Base-by-base conservation (phyloP, 2,113 vertebrate genomes). In the Ibidorhyncha struthersii region DNA sequence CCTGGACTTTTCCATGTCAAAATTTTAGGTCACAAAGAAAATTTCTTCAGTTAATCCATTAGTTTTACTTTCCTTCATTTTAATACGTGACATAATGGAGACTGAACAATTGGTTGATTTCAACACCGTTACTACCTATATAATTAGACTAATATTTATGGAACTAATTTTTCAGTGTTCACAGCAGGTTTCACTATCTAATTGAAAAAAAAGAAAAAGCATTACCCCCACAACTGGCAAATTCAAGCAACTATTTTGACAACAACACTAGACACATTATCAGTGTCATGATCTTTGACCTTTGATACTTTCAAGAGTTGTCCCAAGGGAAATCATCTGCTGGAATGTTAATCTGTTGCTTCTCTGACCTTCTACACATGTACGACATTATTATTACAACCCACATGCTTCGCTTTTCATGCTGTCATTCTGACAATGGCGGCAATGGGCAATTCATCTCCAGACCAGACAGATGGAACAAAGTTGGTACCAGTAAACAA, bases 271-370 rank as follows among this genome's bases (percentile, higher is more conserved):
- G 94, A 97, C 89, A 77, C 94, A 96, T 98, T 98, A 98, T 96
- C 96, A 90, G 88, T 96, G 97, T 96, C 94, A 80, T 38, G 84
- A 97, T 96, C 98, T 98, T 97, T 97, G 95, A 76, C 97, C 95
- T 98, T 96, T 97, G 92, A 94, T 97, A 97, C 94, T 97, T 97
- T 97, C 87, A 96, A 94, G 96, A 96, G 73, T 27, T 94, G 82
- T 97, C 97, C 87, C 94, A 79, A 86, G 97, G 97, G 97, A 98
- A 98, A 98, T 98, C 86, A 97, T 97, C 94, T 62, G 2, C 94
- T 97, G 97, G 97, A 98, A 98, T 98, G 97, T 97, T 98, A 98
- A 98, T 98, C 97, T 98, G 97, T 97, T 98, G 96, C 95, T 97
- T 98, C 97, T 98, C 97, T 98, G 97, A 98, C 97, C 97, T 98